phyloP scores from a whole-genome alignment of 2,797 vertebrate genomes.

The Pipistrellus kuhlii region DNA sequence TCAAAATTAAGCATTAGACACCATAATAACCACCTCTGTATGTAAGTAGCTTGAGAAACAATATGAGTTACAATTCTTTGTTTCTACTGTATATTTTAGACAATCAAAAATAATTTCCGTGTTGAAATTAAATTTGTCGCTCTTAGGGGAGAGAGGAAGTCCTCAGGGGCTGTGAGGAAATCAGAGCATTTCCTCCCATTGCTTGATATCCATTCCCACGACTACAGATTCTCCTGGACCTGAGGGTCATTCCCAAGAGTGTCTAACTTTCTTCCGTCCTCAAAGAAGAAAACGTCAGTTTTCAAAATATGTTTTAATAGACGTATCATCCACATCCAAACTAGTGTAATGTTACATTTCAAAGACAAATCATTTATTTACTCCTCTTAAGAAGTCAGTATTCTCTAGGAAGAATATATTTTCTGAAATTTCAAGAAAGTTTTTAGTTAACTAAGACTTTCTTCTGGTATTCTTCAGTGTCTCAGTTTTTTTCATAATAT shows the following conservation, averaged over 20 bases:
- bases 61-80: constrained; percentile 14
- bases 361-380: constrained; percentile 40
- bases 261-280: not conserved
- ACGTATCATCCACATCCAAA: not conserved
- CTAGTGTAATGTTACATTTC: constrained; percentile 29
- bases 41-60: not conserved
- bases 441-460: constrained; percentile 59
- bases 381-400: constrained; percentile 11
- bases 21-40: not conserved
- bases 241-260: not conserved
- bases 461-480: constrained; percentile 13
- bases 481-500: constrained; percentile 15
- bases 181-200: not conserved
- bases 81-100: not conserved
- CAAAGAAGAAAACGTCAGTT: constrained; percentile 52
- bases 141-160: not conserved
- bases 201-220: not conserved
- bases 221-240: not conserved
- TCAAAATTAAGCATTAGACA: not conserved
- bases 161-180: not conserved
- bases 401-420: constrained; percentile 45
- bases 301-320: constrained; percentile 74
- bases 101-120: constrained; percentile 22
- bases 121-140: not conserved
- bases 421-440: constrained; percentile 48